Evolutionary conservation across 2,888 invertebrate genomes (phyloP).

Genomic region (Tetragonisca angustula): DNA sequence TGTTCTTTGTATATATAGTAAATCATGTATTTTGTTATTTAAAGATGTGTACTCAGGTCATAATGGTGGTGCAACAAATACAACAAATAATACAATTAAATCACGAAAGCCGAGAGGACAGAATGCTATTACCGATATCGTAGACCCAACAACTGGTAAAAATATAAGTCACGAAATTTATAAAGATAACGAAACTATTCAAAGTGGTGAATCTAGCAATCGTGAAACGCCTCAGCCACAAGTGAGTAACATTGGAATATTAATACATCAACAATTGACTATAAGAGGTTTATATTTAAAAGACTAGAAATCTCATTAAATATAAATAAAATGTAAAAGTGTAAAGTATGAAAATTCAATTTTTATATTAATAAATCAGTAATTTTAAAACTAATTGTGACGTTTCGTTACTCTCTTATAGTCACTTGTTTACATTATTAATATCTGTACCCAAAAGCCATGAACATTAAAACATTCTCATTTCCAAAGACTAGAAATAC

Average conservation of each 20-base stretch:
- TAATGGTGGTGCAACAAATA: constrained; percentile 75
- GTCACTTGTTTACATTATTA: constrained; percentile 60
- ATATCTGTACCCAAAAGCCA: constrained; percentile 66
- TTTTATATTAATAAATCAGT: not conserved
- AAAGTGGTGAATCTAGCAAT: constrained; percentile 85
- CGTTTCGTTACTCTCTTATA: constrained; percentile 57
- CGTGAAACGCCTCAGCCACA: constrained; percentile 85
- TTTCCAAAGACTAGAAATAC: not conserved
- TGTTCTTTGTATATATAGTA: not conserved
- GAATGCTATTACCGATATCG: constrained; percentile 83
- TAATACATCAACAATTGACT: constrained; percentile 62
- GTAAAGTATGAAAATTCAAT: not conserved
- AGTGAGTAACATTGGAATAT: constrained; percentile 72
- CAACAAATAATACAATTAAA: constrained; percentile 69
- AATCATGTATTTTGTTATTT: constrained; percentile 34
- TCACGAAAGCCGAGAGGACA: constrained; percentile 66
- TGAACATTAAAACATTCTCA: constrained; percentile 29
- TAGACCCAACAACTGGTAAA: constrained; percentile 85
- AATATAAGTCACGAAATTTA: constrained; percentile 85
- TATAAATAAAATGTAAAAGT: not conserved
- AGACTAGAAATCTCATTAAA: not conserved
- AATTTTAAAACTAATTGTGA: not conserved
- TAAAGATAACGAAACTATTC: constrained; percentile 84
- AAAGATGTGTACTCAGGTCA: constrained; percentile 78
- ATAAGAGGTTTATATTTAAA: constrained; percentile 47